Base-by-base conservation (phyloP, 2,888 invertebrate genomes). In the Mycalesis mineus region DNA sequence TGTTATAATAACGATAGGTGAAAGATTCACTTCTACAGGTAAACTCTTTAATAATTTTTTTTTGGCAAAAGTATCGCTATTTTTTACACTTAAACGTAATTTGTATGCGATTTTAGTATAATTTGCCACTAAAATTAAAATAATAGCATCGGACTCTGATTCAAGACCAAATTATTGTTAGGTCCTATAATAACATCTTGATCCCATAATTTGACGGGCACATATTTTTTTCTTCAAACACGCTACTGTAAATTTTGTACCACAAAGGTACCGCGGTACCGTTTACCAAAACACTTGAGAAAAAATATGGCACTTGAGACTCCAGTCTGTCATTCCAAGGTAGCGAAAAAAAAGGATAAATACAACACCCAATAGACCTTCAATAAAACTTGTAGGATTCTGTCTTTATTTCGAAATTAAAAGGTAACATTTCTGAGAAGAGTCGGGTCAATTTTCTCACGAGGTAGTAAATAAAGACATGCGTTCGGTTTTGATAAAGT, bases 331-430 rank as follows among this genome's bases (percentile, higher is more conserved):
- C 64, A 65, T 68, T 68, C 65, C 60, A 60, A 63, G 64, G 67
- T 65, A 76, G 79, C 79, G 74, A 74, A 75, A 82, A 83, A 82
- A 77, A 68, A 63, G 60, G 62, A 65, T 68, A 72, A 75, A 77
- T 76, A 77, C 71, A 75, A 68, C 77, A 75, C 76, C 77, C 72
- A 81, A 82, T 79, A 80, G 77, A 75, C 70, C 71, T 74, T 71
- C 82, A 85, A 88, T 88, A 88, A 87, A 88, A 82, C 69, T 71
- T 66, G 77, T 76, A 76, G 78, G 77, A 78, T 80, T 84, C 78
- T 78, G 79, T 80, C 80, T 84, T 84, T 83, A 85, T 86, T 84
- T 82, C 71, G 75, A 79, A 84, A 82, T 84, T 83, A 82, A 84
- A 84, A 80, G 78, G 79, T 70, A 75, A 77, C 73, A 75, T 70